Evolutionary conservation across 2,888 invertebrate species (phyloP), one percentile per base, ranked within the genome.

Genomic region (Junonia oenone): DNA sequence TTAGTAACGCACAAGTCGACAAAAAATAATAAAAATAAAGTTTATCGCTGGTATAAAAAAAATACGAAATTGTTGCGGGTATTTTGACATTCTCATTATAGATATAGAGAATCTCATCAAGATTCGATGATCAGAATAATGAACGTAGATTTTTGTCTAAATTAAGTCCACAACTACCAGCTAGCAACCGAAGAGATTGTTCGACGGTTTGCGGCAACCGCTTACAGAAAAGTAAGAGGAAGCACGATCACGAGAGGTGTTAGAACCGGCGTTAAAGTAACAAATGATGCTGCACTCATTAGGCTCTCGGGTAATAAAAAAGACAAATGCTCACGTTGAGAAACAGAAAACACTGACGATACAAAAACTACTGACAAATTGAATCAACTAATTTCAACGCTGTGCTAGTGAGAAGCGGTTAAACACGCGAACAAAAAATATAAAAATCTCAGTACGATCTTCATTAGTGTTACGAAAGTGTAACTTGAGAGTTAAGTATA

Each of bases 311-410:
- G 69, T 67, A 73, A 75, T 77, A 81, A 78, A 80, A 76, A 69
- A 73, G 66, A 78, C 68, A 73, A 76, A 73, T 66, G 65, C 58
- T 55, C 58, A 58, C 58, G 63, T 61, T 66, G 64, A 65, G 65
- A 68, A 67, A 65, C 63, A 72, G 65, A 74, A 70, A 74, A 76
- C 67, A 66, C 65, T 67, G 70, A 74, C 62, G 63, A 63, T 65
- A 73, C 76, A 84, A 86, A 85, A 84, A 85, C 70, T 68, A 66
- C 69, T 78, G 80, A 87, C 75, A 81, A 85, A 86, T 83, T 81
- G 75, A 79, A 76, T 74, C 65, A 67, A 69, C 70, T 76, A 78
- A 78, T 78, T 78, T 72, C 71, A 69, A 72, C 73, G 73, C 68
- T 55, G 68, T 67, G 68, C 62, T 66, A 68, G 64, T 66, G 67